Percentiles rank a stretch among this genome's conserved stretches.
Evolutionary conservation across 2,113 vertebrate genomes (phyloP).

Genomic region (Passer montanus): DNA sequence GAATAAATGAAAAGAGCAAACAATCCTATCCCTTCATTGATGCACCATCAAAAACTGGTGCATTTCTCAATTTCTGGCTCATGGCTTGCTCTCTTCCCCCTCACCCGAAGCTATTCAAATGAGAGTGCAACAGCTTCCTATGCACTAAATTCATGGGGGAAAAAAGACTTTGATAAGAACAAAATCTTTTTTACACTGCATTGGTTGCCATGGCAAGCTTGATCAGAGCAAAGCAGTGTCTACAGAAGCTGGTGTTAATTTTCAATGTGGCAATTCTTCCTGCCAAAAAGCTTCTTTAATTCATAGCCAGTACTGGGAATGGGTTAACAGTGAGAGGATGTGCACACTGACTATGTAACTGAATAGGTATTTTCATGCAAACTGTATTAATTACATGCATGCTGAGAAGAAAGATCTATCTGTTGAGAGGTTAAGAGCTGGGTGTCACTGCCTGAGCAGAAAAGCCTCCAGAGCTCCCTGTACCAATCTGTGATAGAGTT

Average conservation of each 20-base stretch:
- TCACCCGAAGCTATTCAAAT: not conserved
- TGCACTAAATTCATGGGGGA: not conserved
- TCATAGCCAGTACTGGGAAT: not conserved
- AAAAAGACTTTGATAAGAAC: constrained; percentile 50
- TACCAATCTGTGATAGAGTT: not conserved
- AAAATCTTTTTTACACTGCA: constrained; percentile 19
- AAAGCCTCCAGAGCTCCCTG: not conserved
- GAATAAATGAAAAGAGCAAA: constrained; percentile 22
- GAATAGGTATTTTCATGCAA: constrained; percentile 31
- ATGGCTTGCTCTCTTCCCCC: not conserved
- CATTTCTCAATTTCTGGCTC: constrained; percentile 26
- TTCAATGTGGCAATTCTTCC: constrained; percentile 19
- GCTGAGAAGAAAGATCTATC: constrained; percentile 17
- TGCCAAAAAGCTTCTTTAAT: constrained; percentile 38
- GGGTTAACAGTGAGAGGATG: not conserved
- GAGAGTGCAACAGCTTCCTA: constrained; percentile 28
- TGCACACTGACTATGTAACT: not conserved
- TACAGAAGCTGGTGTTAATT: constrained; percentile 41
- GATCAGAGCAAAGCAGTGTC: constrained; percentile 19
- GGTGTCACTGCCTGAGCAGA: not conserved
- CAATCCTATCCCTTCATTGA: not conserved
- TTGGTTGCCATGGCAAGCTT: constrained; percentile 49
- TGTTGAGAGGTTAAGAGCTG: constrained; percentile 13
- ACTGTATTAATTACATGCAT: constrained; percentile 3
- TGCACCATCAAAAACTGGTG: fast-evolving